Evolutionary conservation across 2,888 invertebrate species (phyloP), one percentile per base, ranked within the genome.

Genomic region (Melanotus villosus): DNA sequence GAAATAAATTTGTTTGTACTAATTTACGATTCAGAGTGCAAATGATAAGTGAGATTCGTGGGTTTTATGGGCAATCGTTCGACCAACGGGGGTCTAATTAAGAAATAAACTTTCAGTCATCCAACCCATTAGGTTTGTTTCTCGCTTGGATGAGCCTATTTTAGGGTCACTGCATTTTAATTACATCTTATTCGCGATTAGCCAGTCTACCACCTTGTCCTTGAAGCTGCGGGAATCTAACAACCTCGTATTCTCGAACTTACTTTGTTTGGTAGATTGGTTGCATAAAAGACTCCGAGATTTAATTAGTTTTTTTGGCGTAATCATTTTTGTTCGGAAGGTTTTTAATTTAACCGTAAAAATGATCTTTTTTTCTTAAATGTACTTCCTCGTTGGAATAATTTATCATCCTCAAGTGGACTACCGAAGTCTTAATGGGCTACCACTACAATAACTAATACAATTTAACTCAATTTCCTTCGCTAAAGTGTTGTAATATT

Each of bases 61-160:
- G 64, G 68, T 58, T 63, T 68, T 47, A 64, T 45, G 14, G 36
- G 14, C 64, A 56, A 68, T 64, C 63, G 52, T 16, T 36, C 43
- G 38, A 23, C 12, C 72, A 34, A 72, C 72, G 52, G 72, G 72
- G 72, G 72, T 72, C 72, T 72, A 72, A 72, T 72, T 72, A 70
- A 72, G 72, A 72, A 70, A 70, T 72, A 70, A 72, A 64, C 30
- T 67, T 70, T 69, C 60, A 65, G 65, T 69, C 45, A 65, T 66
- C 68, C 50, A 64, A 47, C 58, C 50, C 59, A 69, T 69, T 69
- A 66, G 52, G 50, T 63, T 52, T 45, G 23, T 60, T 67, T 43
- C 52, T 68, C 50, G 50, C 19, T 63, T 45, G 47, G 41, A 47
- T 38, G 59, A 56, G 36, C 60, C 65, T 41, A 58, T 60, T 70